Evolutionary conservation across 2,888 invertebrate genomes (phyloP).

Genomic region (Trichacis sp.): DNA sequence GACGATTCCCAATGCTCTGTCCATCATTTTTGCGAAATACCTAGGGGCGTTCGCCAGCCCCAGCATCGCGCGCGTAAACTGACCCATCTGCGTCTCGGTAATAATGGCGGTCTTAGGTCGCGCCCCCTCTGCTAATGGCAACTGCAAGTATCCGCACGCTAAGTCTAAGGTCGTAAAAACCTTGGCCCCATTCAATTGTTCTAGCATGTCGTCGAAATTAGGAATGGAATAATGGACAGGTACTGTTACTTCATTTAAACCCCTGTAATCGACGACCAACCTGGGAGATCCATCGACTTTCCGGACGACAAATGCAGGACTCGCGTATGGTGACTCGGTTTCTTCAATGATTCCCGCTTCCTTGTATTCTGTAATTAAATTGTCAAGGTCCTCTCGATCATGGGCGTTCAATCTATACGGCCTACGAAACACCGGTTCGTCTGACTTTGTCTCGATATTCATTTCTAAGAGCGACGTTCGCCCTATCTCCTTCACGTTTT

Average conservation of each 20-base stretch:
- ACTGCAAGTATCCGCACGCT: constrained; percentile 8
- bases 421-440: constrained; percentile 4
- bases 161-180: constrained; percentile 13
- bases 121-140: constrained; percentile 25
- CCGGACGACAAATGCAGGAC: constrained; percentile 36
- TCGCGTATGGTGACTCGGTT: constrained; percentile 30
- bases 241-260: constrained; percentile 12
- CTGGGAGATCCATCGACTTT: too few species aligned
- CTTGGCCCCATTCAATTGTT: neutral
- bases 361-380: too few species aligned
- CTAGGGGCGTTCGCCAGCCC: constrained; percentile 50
- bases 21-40: constrained; percentile 42
- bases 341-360: constrained; percentile 9
- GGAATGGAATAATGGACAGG: neutral
- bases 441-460: neutral
- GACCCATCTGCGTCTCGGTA: constrained; percentile 44
- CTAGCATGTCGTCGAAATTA: constrained; percentile 1
- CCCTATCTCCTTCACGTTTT: neutral
- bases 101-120: constrained; percentile 36
- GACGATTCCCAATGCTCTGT: constrained; percentile 9
- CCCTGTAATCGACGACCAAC: constrained; percentile 14
- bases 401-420: neutral
- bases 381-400: too few species aligned
- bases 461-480: neutral
- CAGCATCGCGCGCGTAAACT: constrained; percentile 49